Percentiles rank a stretch among this genome's conserved stretches.
Conservation (phyloP, 2,113 vertebrate genomes). For the Otolemur garnettii region DNA sequence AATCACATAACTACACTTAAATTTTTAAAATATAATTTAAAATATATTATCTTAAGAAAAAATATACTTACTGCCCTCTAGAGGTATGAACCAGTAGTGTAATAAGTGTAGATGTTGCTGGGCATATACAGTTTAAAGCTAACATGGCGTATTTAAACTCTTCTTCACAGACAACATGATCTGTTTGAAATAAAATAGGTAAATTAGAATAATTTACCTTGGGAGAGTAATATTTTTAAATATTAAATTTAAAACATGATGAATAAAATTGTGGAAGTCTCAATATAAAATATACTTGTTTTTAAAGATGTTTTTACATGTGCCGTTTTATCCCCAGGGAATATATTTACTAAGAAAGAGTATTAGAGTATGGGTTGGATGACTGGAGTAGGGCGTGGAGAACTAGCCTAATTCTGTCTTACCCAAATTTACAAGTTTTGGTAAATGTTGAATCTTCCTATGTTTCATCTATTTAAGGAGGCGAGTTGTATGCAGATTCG, state of each 20-base stretch:
- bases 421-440: background rate
- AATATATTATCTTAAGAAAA: constrained; percentile 56
- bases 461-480: background rate
- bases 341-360: background rate
- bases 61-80: constrained; percentile 95
- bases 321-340: background rate
- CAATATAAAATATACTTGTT: constrained; percentile 10
- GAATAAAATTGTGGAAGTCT: constrained; percentile 13
- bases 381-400: accelerated
- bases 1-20: constrained; percentile 15
- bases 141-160: constrained; percentile 99
- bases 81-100: constrained; percentile 98
- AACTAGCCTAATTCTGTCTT: background rate
- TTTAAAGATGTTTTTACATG: background rate
- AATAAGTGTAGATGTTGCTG: constrained; percentile 97
- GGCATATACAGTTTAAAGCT: constrained; percentile 97
- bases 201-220: constrained; percentile 76
- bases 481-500: background rate
- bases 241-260: constrained; percentile 28
- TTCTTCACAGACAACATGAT: constrained; percentile 99
- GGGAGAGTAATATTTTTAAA: background rate
- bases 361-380: background rate
- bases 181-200: constrained; percentile 86
- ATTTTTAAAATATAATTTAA: constrained; percentile 18
- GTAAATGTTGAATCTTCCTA: background rate